These are phyloP conservation scores for Neuroterus valhalla DNA, from an alignment of 1,140 invertebrate species.

Conservation along the genomic window DNA sequence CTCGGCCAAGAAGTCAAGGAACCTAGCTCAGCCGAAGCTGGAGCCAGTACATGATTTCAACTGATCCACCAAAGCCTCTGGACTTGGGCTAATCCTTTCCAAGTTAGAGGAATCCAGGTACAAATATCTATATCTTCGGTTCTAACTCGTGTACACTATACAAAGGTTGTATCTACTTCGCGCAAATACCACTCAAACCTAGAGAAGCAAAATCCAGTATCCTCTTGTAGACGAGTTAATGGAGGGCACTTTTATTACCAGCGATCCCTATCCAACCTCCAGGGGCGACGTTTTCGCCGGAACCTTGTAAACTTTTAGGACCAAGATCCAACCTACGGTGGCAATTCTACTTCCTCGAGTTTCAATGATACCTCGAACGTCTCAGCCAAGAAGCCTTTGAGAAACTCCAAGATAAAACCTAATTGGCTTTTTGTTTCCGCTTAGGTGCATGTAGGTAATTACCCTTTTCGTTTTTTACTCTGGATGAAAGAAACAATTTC, in stretches of 20 bases:
- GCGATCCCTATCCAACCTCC: slow-evolving; percentile 41
- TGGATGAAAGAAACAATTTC: background rate
- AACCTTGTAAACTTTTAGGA: slow-evolving; percentile 21
- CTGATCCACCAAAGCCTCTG: slow-evolving; percentile 63
- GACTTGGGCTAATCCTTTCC: slow-evolving; percentile 62
- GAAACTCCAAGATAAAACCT: background rate
- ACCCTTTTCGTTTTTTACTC: background rate
- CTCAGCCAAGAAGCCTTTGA: slow-evolving; percentile 6
- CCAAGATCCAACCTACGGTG: slow-evolving; percentile 6
- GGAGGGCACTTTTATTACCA: slow-evolving; percentile 53
- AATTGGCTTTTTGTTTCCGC: slow-evolving; percentile 19
- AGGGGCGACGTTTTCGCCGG: slow-evolving; percentile 34
- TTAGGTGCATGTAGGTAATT: background rate
- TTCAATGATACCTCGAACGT: background rate
- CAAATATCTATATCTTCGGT: slow-evolving; percentile 7
- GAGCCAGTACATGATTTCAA: slow-evolving; percentile 64
- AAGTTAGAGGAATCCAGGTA: slow-evolving; percentile 10
- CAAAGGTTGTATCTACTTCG: slow-evolving; percentile 23
- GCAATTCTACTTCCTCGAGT: background rate
- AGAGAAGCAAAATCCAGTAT: slow-evolving; percentile 31
- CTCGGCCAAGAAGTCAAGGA: slow-evolving; percentile 61
- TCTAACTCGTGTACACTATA: slow-evolving; percentile 30
- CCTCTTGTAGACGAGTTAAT: slow-evolving; percentile 48
- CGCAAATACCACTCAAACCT: background rate
- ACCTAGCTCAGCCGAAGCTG: slow-evolving; percentile 46